Conservation (phyloP, 1,140 invertebrate genomes). For the Ditylenchus dipsaci region DNA sequence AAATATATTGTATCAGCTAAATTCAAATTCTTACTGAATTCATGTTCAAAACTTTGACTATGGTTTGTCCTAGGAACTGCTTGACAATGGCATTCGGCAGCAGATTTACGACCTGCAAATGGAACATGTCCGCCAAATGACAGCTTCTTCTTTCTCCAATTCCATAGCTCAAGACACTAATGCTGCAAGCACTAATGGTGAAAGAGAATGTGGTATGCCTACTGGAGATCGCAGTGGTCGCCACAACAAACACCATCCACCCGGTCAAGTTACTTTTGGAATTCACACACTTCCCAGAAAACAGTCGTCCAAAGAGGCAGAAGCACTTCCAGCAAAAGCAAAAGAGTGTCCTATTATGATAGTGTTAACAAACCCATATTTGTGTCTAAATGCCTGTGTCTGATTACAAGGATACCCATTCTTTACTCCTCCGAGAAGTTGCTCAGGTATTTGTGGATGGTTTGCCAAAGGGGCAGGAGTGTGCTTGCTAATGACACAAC, state of each 20-base stretch:
- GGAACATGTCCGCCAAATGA: constrained; percentile 35
- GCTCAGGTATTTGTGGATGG: constrained; percentile 62
- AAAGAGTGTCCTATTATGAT: constrained; percentile 74
- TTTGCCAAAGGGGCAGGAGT: constrained; percentile 28
- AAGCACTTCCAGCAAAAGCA: constrained; percentile 63
- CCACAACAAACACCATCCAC: constrained; percentile 71
- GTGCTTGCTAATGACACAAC: constrained; percentile 25
- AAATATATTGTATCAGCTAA: too few species aligned
- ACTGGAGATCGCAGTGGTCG: constrained; percentile 73
- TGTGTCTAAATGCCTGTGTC: constrained; percentile 86
- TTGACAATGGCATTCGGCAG: constrained; percentile 49
- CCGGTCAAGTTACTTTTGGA: constrained; percentile 66
- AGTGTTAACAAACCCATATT: constrained; percentile 83
- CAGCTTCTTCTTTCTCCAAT: constrained; percentile 17
- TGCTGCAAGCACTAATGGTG: background rate
- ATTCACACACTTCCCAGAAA: constrained; percentile 64
- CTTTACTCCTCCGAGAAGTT: constrained; percentile 75
- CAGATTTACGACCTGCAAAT: constrained; percentile 46
- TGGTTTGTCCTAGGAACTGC: constrained; percentile 38
- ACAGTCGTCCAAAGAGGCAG: constrained; percentile 61
- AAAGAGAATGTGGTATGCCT: background rate
- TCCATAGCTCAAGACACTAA: background rate
- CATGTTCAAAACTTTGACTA: too few species aligned
- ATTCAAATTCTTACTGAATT: too few species aligned
- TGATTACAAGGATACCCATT: constrained; percentile 68